A percentile compares a stretch with the other conserved stretches of the same genome.
Conservation (phyloP, 2,113 vertebrate genomes). For the Semnornis frantzii region DNA sequence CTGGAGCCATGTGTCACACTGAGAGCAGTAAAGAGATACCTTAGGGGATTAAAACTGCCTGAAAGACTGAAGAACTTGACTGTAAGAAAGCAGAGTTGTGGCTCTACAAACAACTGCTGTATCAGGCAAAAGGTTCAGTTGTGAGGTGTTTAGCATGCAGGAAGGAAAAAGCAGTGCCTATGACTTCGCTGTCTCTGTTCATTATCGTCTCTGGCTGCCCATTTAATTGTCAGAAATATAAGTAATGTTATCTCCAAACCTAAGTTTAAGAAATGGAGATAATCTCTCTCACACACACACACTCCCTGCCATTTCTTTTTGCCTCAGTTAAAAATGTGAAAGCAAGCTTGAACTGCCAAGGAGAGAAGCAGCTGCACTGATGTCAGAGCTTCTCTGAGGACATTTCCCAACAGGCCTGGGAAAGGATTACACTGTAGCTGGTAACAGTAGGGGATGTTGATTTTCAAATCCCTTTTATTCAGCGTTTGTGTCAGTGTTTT, state of each 20-base stretch:
- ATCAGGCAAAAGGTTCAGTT: not conserved
- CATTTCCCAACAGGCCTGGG: constrained; percentile 51
- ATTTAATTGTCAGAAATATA: not conserved
- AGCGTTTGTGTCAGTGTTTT: constrained; percentile 69
- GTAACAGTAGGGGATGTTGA: constrained; percentile 63
- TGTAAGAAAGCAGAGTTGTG: not conserved
- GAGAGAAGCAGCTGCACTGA: constrained; percentile 38
- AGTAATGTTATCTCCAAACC: not conserved
- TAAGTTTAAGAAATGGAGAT: not conserved
- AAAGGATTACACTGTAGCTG: constrained; percentile 55
- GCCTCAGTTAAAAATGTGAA: not conserved
- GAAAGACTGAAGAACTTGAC: not conserved
- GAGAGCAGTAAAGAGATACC: not conserved
- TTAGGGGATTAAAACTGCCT: not conserved
- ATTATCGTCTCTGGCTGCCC: not conserved
- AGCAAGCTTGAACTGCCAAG: constrained; percentile 25
- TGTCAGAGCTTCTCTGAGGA: constrained; percentile 43
- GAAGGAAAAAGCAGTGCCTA: not conserved
- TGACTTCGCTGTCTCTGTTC: not conserved
- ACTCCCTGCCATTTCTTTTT: not conserved
- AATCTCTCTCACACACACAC: not conserved
- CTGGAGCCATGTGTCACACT: not conserved
- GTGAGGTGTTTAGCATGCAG: not conserved
- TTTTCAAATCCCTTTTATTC: constrained; percentile 67
- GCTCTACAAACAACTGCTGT: fast-evolving